Base-by-base conservation (phyloP, 2,888 invertebrate species). In the Eledona agricola region DNA sequence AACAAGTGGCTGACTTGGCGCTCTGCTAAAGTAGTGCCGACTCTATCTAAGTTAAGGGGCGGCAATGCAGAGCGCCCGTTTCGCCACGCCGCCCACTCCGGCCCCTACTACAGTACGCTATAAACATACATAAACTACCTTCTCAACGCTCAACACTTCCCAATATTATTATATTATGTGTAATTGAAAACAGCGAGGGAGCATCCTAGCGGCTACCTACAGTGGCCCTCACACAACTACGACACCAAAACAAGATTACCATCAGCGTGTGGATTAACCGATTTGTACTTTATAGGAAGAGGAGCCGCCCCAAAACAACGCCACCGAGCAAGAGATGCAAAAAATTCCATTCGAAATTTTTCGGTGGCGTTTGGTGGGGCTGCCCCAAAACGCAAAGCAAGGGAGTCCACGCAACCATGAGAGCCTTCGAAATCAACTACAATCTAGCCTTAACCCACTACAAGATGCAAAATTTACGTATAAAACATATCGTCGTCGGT, bases 91-190 rank as follows among this genome's bases (percentile, higher is more conserved):
- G 60, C 64, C 66, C 66, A 66, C 59, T 45, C 65, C 67, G 60
- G 49, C 61, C 65, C 66, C 74, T 74, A 76, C 76, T 76, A 76
- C 75, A 76, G 75, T 76, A 76, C 75, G 63, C 75, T 75, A 75
- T 74, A 73, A 75, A 74, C 75, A 73, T 73, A 75, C 75, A 72
- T 76, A 74, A 75, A 76, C 74, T 75, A 74, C 74, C 73, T 73
- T 74, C 72, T 72, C 71, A 72, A 72, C 70, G 67, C 69, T 71
- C 70, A 73, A 73, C 74, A 75, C 75, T 73, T 75, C 72, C 74
- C 74, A 74, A 74, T 75, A 76, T 70, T 71, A 65, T n/a, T n/a
- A 62, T 60, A 64, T 61, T 69, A 69, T 67, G 67, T 69, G 64
- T 72, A 74, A 75, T 74, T 74, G 72, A 75, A 74, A 75, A 72